Evolutionary conservation across 1,140 invertebrate genomes (phyloP).

Genomic region (Ceratitis capitata): DNA sequence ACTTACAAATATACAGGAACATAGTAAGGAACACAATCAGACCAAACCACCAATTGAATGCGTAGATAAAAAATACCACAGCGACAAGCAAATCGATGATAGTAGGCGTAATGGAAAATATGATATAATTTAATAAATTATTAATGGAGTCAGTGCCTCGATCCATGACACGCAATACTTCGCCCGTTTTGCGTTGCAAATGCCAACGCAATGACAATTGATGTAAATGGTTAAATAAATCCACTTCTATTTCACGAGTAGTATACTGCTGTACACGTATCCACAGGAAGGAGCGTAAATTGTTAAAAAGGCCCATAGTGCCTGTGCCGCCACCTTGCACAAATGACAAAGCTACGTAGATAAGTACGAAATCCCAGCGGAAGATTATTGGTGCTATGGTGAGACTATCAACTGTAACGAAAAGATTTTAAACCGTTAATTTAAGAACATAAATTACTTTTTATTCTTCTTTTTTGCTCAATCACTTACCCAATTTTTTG

Average conservation of each 20-base stretch:
- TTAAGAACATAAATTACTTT: neutral
- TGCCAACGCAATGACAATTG: slow-evolving; percentile 89
- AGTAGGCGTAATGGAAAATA: slow-evolving; percentile 90
- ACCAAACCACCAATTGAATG: slow-evolving; percentile 94
- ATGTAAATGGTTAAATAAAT: slow-evolving; percentile 88
- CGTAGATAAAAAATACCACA: slow-evolving; percentile 85
- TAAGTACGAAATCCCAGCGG: slow-evolving; percentile 89
- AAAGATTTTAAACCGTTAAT: slow-evolving; percentile 35
- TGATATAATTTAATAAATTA: slow-evolving; percentile 87
- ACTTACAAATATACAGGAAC: slow-evolving; percentile 89
- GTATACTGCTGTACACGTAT: slow-evolving; percentile 96
- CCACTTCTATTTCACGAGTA: slow-evolving; percentile 87
- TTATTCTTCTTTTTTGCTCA: neutral
- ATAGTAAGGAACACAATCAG: slow-evolving; percentile 93
- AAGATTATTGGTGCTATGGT: slow-evolving; percentile 71
- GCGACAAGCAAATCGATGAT: slow-evolving; percentile 94
- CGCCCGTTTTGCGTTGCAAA: slow-evolving; percentile 91
- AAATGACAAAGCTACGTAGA: slow-evolving; percentile 89
- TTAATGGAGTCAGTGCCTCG: slow-evolving; percentile 95
- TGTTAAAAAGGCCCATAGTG: slow-evolving; percentile 92
- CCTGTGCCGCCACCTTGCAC: slow-evolving; percentile 92
- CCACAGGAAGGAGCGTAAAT: slow-evolving; percentile 91
- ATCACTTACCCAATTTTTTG: slow-evolving; percentile 79
- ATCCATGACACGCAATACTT: slow-evolving; percentile 94
- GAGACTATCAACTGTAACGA: slow-evolving; percentile 79